Conservation (phyloP, 1,140 invertebrate species). For the Drosophila sp. region DNA sequence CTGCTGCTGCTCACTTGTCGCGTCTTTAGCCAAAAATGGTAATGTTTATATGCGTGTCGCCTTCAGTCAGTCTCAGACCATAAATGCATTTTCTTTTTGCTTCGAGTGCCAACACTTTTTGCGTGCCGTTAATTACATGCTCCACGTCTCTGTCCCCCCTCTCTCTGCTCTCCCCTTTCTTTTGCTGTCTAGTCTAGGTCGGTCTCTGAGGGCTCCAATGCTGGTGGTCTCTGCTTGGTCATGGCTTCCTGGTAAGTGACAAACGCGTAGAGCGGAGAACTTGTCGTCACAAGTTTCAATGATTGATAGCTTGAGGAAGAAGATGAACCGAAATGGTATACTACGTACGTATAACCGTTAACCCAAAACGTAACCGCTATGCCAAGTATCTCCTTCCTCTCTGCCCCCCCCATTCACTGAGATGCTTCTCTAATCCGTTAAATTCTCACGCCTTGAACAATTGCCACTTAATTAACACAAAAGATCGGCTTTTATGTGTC, state of each 20-base stretch:
- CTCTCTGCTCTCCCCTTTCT: conserved; percentile 1
- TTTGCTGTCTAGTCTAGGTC: conserved; percentile 56
- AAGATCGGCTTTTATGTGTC: conserved; percentile 22
- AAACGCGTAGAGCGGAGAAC: conserved; percentile 43
- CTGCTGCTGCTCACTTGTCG: conserved; percentile 54
- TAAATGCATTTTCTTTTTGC: conserved; percentile 54
- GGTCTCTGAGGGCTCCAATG: conserved; percentile 68
- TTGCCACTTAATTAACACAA: conserved; percentile 77
- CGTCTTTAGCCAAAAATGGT: conserved; percentile 80
- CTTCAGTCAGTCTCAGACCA: conserved; percentile 51
- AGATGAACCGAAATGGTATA: conserved; percentile 15
- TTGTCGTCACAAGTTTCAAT: conserved; percentile 64
- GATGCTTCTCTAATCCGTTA: conserved; percentile 65
- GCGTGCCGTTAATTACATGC: conserved; percentile 80
- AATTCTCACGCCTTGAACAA: conserved; percentile 78
- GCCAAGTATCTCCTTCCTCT: not conserved
- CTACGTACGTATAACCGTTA: not conserved
- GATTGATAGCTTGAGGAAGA: conserved; percentile 62
- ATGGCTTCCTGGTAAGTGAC: conserved; percentile 73
- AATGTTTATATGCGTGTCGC: conserved; percentile 81
- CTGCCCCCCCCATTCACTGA: not conserved
- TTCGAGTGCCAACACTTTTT: conserved; percentile 70
- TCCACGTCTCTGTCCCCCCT: conserved; percentile 25
- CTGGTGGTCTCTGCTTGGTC: conserved; percentile 76
- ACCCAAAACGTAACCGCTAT: not conserved